Base-by-base conservation (phyloP, 2,888 invertebrate species). In the Odontocerum albicorne region DNA sequence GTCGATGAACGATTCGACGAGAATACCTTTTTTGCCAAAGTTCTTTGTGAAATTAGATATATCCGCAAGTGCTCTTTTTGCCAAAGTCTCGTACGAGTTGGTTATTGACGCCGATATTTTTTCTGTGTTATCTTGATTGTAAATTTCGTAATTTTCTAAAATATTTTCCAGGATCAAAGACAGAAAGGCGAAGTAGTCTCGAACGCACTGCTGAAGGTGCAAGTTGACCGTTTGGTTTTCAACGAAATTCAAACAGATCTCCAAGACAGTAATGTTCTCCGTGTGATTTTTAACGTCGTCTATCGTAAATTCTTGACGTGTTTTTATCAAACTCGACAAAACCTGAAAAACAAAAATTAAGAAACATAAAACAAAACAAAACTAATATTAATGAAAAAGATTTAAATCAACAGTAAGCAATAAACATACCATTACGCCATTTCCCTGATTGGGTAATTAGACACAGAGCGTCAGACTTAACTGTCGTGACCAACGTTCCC, bases 1-100 rank as follows among this genome's bases (percentile, higher is more conserved):
- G n/a, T 57, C 51, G 2, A 60, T 20, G 32, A 60, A 57, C 6
- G 54, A 35, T 19, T 51, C 54, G 1, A 53, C 51, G n/a, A 60
- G 33, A 8, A 49, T 16, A 8, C 39, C 38, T 38, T 60, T 60
- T 17, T 60, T 60, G 27, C 47, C 39, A 27, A 52, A 57, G 31
- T 33, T 57, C 17, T 57, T 57, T 6, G 52, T 53, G 36, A 51
- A 60, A 36, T 47, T 42, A 2, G 35, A 51, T 17, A 57, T 33
- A 39, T 51, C 32, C n/a, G 21, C 39, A n/a, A 60, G 21, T n/a
- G 43, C 35, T 39, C 47, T 40, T 32, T 51, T 55, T 3, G 46
- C 40, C 15, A 46, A 31, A 12, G 27, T 10, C n/a, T 51, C 44
- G 8, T 50, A 51, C 3, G 21, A 21, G 40, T 40, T 49, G 8